These are phyloP conservation scores for Unio pictorum DNA, from an alignment of 2,888 invertebrate genomes.

Conservation along the genomic window DNA sequence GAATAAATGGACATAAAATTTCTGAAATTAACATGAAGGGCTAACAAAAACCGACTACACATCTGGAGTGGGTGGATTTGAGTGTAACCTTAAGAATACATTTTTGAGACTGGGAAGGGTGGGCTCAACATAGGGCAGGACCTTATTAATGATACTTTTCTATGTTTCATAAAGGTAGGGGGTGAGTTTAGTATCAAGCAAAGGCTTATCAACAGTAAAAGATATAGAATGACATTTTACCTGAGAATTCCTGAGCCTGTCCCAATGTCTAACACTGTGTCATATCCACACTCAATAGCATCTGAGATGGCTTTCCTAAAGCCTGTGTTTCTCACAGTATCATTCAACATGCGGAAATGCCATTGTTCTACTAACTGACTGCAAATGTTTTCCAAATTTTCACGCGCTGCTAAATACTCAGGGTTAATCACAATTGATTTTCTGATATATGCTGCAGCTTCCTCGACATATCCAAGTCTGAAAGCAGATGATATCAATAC, in stretches of 20 bases:
- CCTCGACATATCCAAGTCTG: constrained; percentile 76
- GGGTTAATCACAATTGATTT: constrained; percentile 75
- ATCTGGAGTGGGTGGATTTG: too few species aligned
- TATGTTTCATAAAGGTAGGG: too few species aligned
- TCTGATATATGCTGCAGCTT: constrained; percentile 77
- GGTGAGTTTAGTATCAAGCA: too few species aligned
- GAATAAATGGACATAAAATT: too few species aligned
- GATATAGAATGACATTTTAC: constrained; percentile 38
- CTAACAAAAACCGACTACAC: too few species aligned
- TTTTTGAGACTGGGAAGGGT: too few species aligned
- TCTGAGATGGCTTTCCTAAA: constrained; percentile 79
- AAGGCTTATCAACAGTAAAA: background rate
- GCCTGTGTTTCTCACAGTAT: constrained; percentile 79
- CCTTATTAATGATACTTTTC: too few species aligned
- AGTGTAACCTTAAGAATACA: too few species aligned
- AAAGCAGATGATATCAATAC: constrained; percentile 50
- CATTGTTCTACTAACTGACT: constrained; percentile 82
- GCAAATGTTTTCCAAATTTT: constrained; percentile 80
- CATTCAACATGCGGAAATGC: constrained; percentile 90
- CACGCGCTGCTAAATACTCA: constrained; percentile 77
- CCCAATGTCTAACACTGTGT: constrained; percentile 82
- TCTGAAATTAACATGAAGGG: too few species aligned
- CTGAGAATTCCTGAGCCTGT: constrained; percentile 84
- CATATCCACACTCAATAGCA: constrained; percentile 74
- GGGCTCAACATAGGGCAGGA: too few species aligned